Percentiles rank a stretch among this genome's conserved stretches.
Conservation (phyloP, 2,888 invertebrate species). For the Pandemis cinnamomeana region DNA sequence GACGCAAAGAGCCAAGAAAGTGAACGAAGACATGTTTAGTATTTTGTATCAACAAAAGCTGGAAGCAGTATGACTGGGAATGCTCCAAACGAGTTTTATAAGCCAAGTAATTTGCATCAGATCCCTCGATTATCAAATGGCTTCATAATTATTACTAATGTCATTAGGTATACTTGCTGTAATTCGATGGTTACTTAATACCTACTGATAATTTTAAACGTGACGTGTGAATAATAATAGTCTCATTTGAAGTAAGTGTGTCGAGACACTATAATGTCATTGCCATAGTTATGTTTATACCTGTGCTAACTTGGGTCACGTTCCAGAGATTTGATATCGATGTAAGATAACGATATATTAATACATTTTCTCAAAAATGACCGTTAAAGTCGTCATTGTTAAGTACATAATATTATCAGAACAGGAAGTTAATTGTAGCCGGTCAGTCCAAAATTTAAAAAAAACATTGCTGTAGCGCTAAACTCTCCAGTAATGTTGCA, state of each 20-base stretch:
- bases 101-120: not conserved
- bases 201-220: constrained; percentile 1
- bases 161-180: not conserved
- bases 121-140: not conserved
- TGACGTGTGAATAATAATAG: not conserved
- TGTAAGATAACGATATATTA: too few species aligned
- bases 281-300: not conserved
- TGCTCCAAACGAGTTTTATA: not conserved
- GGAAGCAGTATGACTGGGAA: not conserved
- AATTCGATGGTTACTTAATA: not conserved
- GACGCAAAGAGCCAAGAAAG: constrained; percentile 8
- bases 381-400: too few species aligned
- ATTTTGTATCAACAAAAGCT: not conserved
- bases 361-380: too few species aligned
- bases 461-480: too few species aligned
- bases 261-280: not conserved
- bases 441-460: too few species aligned
- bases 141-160: not conserved
- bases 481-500: too few species aligned
- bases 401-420: too few species aligned
- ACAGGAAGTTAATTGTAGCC: too few species aligned
- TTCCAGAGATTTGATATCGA: too few species aligned
- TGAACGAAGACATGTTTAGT: constrained; percentile 2
- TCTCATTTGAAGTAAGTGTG: not conserved
- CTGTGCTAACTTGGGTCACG: too few species aligned